A percentile compares a stretch with the other conserved stretches of the same genome.
These are phyloP conservation scores for Arothron firmamentum DNA, from an alignment of 2,113 vertebrate genomes.

Conservation along the genomic window DNA sequence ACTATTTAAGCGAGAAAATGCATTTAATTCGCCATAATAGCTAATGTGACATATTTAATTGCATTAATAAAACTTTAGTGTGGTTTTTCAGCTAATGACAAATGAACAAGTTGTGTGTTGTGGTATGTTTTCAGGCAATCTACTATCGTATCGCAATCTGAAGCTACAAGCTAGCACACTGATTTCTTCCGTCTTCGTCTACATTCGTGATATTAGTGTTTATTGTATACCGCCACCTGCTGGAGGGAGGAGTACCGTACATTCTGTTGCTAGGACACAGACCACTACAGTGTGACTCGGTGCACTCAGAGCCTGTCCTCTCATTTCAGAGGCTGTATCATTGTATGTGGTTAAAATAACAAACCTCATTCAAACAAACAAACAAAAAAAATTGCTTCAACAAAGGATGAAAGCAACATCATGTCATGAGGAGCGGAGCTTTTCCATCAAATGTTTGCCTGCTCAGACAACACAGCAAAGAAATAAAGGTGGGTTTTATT, in stretches of 20 bases:
- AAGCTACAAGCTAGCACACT: not conserved
- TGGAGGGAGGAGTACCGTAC: conserved; percentile 25
- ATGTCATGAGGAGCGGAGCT: conserved; percentile 61
- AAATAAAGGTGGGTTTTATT: conserved; percentile 63
- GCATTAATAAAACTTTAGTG: no score
- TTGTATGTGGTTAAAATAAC: not conserved
- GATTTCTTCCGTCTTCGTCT: conserved; percentile 10
- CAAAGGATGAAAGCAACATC: conserved; percentile 51
- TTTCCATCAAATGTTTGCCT: conserved; percentile 71
- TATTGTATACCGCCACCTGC: conserved; percentile 1
- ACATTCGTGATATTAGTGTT: not conserved
- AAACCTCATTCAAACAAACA: no score
- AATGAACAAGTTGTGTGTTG: not conserved
- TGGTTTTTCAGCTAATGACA: no score
- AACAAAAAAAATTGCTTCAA: not conserved
- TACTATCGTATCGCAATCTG: conserved; percentile 2
- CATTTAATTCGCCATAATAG: no score
- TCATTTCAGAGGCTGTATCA: no score
- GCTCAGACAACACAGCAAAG: conserved; percentile 55
- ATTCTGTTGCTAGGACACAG: conserved; percentile 60
- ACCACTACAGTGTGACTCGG: conserved; percentile 11
- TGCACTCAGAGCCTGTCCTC: not conserved
- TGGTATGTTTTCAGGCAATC: not conserved
- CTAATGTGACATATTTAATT: no score
- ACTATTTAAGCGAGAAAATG: not conserved